A percentile compares a stretch with the other conserved stretches of the same genome.
phyloP scores from a whole-genome alignment of 2,113 vertebrate genomes.

The Solenodon paradoxus region DNA sequence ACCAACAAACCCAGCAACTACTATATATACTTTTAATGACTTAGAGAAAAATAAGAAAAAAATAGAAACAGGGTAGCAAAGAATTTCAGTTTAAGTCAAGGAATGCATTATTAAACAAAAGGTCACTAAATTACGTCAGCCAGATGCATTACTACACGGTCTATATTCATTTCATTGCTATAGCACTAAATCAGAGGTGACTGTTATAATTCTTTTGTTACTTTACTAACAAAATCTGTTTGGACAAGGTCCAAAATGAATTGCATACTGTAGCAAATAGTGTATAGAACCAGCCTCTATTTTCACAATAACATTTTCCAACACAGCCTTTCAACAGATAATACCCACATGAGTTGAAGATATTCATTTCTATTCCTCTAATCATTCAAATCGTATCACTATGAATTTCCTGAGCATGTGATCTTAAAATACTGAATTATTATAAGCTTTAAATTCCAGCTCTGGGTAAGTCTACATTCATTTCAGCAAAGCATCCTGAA shows the following conservation, averaged over 20 bases:
- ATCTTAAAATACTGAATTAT: slow-evolving; percentile 83
- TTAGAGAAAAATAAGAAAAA: slow-evolving; percentile 5
- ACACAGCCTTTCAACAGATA: neutral
- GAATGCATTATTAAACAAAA: neutral
- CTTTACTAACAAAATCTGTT: slow-evolving; percentile 46
- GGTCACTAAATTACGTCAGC: neutral
- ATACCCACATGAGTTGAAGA: neutral
- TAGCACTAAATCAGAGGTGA: neutral
- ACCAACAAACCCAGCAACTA: neutral
- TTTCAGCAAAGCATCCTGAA: slow-evolving; percentile 81
- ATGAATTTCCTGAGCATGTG: slow-evolving; percentile 80
- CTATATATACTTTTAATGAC: neutral
- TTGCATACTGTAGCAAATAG: neutral
- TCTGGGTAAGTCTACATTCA: slow-evolving; percentile 75
- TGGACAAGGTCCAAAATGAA: slow-evolving; percentile 17
- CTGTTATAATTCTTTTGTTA: neutral
- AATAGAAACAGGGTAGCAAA: neutral
- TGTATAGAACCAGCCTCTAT: neutral
- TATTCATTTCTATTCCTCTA: slow-evolving; percentile 74
- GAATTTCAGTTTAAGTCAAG: neutral
- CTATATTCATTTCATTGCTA: neutral
- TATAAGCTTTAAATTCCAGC: slow-evolving; percentile 79
- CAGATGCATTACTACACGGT: neutral
- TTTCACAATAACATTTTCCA: slow-evolving; percentile 36
- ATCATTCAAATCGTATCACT: slow-evolving; percentile 82